phyloP scores from a whole-genome alignment of 2,888 invertebrate genomes.

The Chrysodeixis includens region DNA sequence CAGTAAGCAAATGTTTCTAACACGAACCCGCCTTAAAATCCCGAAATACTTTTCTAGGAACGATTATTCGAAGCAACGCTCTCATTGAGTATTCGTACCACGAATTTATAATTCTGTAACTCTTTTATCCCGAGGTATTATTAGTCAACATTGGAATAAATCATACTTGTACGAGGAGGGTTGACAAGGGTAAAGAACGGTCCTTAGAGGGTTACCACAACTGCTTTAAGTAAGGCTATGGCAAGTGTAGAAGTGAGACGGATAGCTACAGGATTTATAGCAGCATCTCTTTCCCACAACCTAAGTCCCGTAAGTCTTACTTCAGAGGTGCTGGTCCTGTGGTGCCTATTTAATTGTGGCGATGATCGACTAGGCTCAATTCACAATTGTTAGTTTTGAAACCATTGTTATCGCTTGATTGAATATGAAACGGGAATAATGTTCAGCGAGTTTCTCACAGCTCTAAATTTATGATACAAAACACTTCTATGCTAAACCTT shows the following conservation, averaged over 20 bases:
- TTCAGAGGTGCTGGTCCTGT: too few relatives aligned
- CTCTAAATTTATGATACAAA: not conserved
- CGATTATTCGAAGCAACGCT: conserved; percentile 10
- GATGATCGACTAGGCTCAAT: conserved; percentile 35
- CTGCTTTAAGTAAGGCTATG: too few relatives aligned
- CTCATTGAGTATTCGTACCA: conserved; percentile 12
- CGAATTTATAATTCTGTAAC: conserved; percentile 25
- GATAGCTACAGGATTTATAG: too few relatives aligned
- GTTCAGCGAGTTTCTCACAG: not conserved
- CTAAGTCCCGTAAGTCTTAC: too few relatives aligned
- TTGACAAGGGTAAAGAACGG: conserved; percentile 38
- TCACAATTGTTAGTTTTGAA: conserved; percentile 27
- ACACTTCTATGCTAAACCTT: too few relatives aligned
- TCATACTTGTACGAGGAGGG: conserved; percentile 41
- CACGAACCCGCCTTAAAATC: conserved; percentile 11
- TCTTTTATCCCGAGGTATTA: conserved; percentile 34
- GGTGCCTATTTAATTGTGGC: conserved; percentile 33
- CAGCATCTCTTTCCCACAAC: too few relatives aligned
- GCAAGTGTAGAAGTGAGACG: too few relatives aligned
- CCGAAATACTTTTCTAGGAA: conserved; percentile 46
- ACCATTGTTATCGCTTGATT: not conserved
- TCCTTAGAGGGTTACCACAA: not conserved
- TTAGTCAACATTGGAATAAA: conserved; percentile 37
- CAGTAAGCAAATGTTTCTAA: conserved; percentile 12
- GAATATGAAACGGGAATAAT: not conserved